Percentiles rank a stretch among this genome's conserved stretches.
These are phyloP conservation scores for Asbolus verrucosus DNA, from an alignment of 1,140 invertebrate species.

Conservation along the genomic window DNA sequence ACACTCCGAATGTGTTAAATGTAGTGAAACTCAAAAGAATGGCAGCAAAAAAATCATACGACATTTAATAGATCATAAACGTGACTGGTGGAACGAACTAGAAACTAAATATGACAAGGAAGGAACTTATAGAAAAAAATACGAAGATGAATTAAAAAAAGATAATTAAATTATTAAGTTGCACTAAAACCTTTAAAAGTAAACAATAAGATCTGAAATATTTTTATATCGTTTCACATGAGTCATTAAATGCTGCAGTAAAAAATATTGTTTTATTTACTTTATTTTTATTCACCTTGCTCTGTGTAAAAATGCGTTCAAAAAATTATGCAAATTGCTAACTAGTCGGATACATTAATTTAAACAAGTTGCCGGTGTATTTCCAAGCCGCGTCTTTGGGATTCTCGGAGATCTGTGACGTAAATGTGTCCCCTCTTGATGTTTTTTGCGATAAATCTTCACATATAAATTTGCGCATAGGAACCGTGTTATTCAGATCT, in stretches of 20 bases:
- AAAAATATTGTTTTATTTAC: slow-evolving; percentile 18
- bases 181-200: not conserved
- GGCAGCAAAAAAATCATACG: slow-evolving; percentile 76
- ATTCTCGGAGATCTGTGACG: slow-evolving; percentile 30
- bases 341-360: slow-evolving; percentile 18
- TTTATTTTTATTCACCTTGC: slow-evolving; percentile 9
- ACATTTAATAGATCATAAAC: slow-evolving; percentile 68
- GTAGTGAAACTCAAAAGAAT: slow-evolving; percentile 73
- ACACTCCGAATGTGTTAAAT: slow-evolving; percentile 74
- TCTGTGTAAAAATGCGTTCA: slow-evolving; percentile 17
- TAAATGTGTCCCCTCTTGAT: slow-evolving; percentile 3
- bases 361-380: slow-evolving; percentile 19
- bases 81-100: slow-evolving; percentile 69
- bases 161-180: no score
- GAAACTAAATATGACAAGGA: slow-evolving; percentile 71
- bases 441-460: slow-evolving; percentile 7
- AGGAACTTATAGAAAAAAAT: slow-evolving; percentile 66
- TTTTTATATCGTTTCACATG: slow-evolving; percentile 6
- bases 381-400: slow-evolving; percentile 23
- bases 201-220: slow-evolving; percentile 7
- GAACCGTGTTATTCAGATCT: slow-evolving; percentile 26
- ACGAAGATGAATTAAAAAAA: slow-evolving; percentile 54
- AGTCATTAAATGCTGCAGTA: slow-evolving; percentile 6
- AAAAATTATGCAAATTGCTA: slow-evolving; percentile 26
- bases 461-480: slow-evolving; percentile 25